A percentile compares a stretch with the other conserved stretches of the same genome.
phyloP scores from a whole-genome alignment of 2,888 invertebrate species.

The Hirtodrosophila trivittata region DNA sequence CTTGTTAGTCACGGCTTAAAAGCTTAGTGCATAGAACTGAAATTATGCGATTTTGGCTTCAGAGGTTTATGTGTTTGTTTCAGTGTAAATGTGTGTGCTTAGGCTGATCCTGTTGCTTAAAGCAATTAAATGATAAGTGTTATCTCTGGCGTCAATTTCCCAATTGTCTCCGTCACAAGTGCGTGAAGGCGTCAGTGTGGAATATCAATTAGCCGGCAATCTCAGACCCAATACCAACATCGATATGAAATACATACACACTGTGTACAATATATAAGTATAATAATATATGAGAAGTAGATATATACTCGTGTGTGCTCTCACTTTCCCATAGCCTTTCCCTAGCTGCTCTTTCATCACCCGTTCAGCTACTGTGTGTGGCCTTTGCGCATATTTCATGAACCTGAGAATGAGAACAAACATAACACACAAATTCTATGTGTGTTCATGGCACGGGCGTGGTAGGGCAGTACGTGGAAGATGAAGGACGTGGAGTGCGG shows the following conservation, averaged over 20 bases:
- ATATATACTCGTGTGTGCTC: slow-evolving; percentile 6
- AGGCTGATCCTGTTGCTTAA: slow-evolving; percentile 68
- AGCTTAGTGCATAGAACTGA: slow-evolving; percentile 77
- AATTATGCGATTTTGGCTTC: slow-evolving; percentile 63
- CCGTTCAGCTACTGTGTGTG: slow-evolving; percentile 32
- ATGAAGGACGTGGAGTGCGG: not conserved
- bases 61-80: slow-evolving; percentile 1
- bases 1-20: slow-evolving; percentile 73
- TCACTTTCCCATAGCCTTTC: not conserved
- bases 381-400: slow-evolving; percentile 76
- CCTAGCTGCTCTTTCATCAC: slow-evolving; percentile 1
- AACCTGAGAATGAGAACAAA: slow-evolving; percentile 57
- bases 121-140: slow-evolving; percentile 76
- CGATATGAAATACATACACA: not conserved
- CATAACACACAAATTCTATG: slow-evolving; percentile 36
- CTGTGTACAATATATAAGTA: slow-evolving; percentile 1
- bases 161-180: slow-evolving; percentile 70
- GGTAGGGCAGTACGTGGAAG: not conserved
- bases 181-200: slow-evolving; percentile 70
- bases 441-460: slow-evolving; percentile 28
- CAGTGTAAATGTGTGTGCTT: slow-evolving; percentile 9
- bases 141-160: slow-evolving; percentile 70
- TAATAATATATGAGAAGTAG: too few species aligned
- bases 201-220: slow-evolving; percentile 70
- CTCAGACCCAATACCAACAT: slow-evolving; percentile 2